Percentiles rank a stretch among this genome's conserved stretches.
phyloP scores from a whole-genome alignment of 1,140 invertebrate genomes.

The Archivesica marissinica region DNA sequence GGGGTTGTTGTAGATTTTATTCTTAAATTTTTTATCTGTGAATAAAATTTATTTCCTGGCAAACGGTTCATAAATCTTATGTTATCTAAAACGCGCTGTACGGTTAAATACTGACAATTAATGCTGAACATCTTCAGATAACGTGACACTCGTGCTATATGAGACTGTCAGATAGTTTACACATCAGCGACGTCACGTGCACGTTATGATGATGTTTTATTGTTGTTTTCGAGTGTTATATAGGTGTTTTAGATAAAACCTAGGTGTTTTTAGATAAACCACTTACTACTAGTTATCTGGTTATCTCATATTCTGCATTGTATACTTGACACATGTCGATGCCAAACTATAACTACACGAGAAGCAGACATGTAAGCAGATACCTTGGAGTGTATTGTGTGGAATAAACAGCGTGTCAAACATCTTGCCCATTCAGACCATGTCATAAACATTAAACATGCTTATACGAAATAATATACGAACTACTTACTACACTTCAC shows the following conservation, averaged over 20 bases:
- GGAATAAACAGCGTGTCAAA: conserved; percentile 46
- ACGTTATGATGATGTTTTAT: conserved; percentile 38
- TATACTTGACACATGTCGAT: conserved; percentile 41
- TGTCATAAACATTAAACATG: conserved; percentile 13
- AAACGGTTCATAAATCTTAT: conserved; percentile 1
- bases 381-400: conserved; percentile 53
- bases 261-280: not conserved
- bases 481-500: no score
- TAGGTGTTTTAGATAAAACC: conserved; percentile 44
- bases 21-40: no score
- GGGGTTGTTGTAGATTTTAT: no score
- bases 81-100: not conserved
- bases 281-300: conserved; percentile 9
- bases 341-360: conserved; percentile 20
- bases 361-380: conserved; percentile 39
- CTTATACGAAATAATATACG: no score
- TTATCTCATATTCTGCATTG: conserved; percentile 13
- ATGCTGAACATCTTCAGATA: conserved; percentile 16
- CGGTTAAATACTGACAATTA: conserved; percentile 23
- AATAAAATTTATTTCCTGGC: not conserved
- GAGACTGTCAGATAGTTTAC: conserved; percentile 50
- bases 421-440: not conserved
- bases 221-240: conserved; percentile 9
- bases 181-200: conserved; percentile 36
- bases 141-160: not conserved